Percentiles rank a stretch among this genome's conserved stretches.
Conservation (phyloP, 2,888 invertebrate genomes). For the Spisula solida region DNA sequence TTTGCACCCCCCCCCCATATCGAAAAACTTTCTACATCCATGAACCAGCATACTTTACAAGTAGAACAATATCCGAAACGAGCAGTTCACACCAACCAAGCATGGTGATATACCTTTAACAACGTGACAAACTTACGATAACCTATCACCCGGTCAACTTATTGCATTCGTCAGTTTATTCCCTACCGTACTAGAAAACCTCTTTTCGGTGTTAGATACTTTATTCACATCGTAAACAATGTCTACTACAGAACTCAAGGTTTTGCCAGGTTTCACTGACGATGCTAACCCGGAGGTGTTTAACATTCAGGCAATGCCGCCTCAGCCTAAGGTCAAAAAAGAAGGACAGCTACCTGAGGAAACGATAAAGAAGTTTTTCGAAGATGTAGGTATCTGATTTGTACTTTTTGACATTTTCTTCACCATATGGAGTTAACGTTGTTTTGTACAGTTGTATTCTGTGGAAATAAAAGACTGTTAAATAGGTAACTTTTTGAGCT, state of each 20-base stretch:
- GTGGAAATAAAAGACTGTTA: neutral
- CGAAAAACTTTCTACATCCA: too few relatives aligned
- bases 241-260: conserved; percentile 37
- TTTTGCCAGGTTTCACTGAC: conserved; percentile 63
- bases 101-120: neutral
- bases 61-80: too few relatives aligned
- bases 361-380: conserved; percentile 79
- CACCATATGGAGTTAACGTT: too few relatives aligned
- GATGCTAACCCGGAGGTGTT: conserved; percentile 73
- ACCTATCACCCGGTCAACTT: neutral
- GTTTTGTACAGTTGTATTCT: neutral
- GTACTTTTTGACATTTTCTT: neutral
- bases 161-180: neutral
- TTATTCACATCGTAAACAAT: neutral
- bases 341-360: conserved; percentile 74
- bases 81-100: too few relatives aligned
- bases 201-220: neutral
- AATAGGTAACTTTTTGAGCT: neutral
- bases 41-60: too few relatives aligned
- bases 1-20: too few relatives aligned
- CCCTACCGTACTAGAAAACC: neutral
- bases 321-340: conserved; percentile 69
- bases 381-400: conserved; percentile 65
- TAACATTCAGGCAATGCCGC: conserved; percentile 73
- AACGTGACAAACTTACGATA: neutral